Conservation (phyloP, 2,797 vertebrate genomes). For the Chelon labrosus region DNA sequence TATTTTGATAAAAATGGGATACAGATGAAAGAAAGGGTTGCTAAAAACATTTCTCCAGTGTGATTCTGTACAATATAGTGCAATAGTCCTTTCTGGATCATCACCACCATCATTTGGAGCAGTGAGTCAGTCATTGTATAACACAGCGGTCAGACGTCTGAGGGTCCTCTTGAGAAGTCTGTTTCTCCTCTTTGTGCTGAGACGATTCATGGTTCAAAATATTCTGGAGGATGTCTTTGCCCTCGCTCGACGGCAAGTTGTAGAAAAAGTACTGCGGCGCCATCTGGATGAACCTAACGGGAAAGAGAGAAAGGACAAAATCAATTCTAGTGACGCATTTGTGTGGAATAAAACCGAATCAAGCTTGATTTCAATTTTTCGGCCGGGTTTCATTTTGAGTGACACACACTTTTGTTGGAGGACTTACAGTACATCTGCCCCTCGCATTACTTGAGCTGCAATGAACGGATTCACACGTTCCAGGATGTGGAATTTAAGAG, state of each 20-base stretch:
- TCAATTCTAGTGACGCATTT: too few relatives aligned
- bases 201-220: conserved; percentile 67
- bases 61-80: not conserved
- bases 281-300: conserved; percentile 88
- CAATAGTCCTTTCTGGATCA: conserved; percentile 1
- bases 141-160: conserved; percentile 68
- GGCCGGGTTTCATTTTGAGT: conserved; percentile 3
- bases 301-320: not conserved
- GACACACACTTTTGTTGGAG: conserved; percentile 1
- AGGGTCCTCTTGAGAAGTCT: conserved; percentile 28
- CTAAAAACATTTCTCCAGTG: not conserved
- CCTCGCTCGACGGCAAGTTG: conserved; percentile 92
- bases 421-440: conserved; percentile 20
- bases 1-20: conserved; percentile 1
- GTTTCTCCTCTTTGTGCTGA: conserved; percentile 56
- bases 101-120: not conserved
- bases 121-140: conserved; percentile 62
- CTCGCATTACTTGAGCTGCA: conserved; percentile 26
- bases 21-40: conserved; percentile 9
- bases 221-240: conserved; percentile 91
- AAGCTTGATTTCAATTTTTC: conserved; percentile 1
- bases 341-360: too few relatives aligned
- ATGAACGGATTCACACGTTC: conserved; percentile 21
- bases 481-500: conserved; percentile 27
- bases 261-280: conserved; percentile 93